phyloP scores from a whole-genome alignment of 2,888 invertebrate genomes.

The Vesta saturnalis region DNA sequence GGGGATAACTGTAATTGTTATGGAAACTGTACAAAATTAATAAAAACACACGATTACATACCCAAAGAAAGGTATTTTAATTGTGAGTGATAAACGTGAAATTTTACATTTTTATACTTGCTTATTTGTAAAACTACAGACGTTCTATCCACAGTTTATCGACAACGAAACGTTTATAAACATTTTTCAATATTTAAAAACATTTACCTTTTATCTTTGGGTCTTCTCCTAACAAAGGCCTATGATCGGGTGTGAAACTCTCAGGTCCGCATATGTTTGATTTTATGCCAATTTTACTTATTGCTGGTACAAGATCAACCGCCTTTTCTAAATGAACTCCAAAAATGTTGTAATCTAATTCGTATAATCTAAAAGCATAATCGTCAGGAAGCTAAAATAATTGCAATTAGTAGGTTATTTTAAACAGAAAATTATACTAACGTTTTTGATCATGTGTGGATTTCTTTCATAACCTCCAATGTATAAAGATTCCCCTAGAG shows the following conservation, averaged over 20 bases:
- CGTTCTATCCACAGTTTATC: too few relatives aligned
- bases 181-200: too few relatives aligned
- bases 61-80: too few relatives aligned
- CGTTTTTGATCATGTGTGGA: slow-evolving; percentile 82
- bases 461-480: slow-evolving; percentile 91
- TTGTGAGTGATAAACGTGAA: too few relatives aligned
- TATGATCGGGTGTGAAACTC: slow-evolving; percentile 93
- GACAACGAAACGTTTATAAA: too few relatives aligned
- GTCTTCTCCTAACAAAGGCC: slow-evolving; percentile 85
- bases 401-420: background rate
- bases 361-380: slow-evolving; percentile 85
- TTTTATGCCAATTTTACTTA: slow-evolving; percentile 80
- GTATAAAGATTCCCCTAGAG: slow-evolving; percentile 83
- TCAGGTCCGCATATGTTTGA: slow-evolving; percentile 92
- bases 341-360: slow-evolving; percentile 88
- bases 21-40: too few relatives aligned
- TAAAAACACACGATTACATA: too few relatives aligned
- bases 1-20: too few relatives aligned
- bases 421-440: slow-evolving; percentile 51
- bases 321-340: slow-evolving; percentile 79
- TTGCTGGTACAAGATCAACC: slow-evolving; percentile 76
- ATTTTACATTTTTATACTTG: too few relatives aligned
- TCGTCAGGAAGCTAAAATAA: slow-evolving; percentile 72
- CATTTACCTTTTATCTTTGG: slow-evolving; percentile 68
- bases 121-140: too few relatives aligned